Conservation (phyloP, 2,113 vertebrate genomes). For the zebrafish (Danio rerio) region GRCz12tu NC_133181.1:29939001-29939500, state of each 20-base stretch:
- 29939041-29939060: conserved; percentile 57
- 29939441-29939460: too few relatives aligned
- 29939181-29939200: conserved; percentile 58
- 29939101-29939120: conserved; percentile 59
- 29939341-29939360: conserved; percentile 15
- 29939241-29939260: conserved; percentile 58
- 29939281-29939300: conserved; percentile 55
- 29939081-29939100: conserved; percentile 53
- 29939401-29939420: conserved; percentile 9
- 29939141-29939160: conserved; percentile 60
- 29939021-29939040: conserved; percentile 62
- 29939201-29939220: conserved; percentile 50
- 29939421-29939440: not conserved
- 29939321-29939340: conserved; percentile 26
- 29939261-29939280: conserved; percentile 57
- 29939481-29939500: conserved; percentile 50
- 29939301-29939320: conserved; percentile 32
- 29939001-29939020: conserved; percentile 64
- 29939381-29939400: conserved; percentile 24
- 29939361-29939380: conserved; percentile 19
- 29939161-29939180: conserved; percentile 57
- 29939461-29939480: too few relatives aligned
- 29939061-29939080: conserved; percentile 62
- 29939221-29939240: conserved; percentile 62
- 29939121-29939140: conserved; percentile 65